Conservation (phyloP, 2,113 vertebrate genomes). For the Sminthopsis crassicaudata region DNA sequence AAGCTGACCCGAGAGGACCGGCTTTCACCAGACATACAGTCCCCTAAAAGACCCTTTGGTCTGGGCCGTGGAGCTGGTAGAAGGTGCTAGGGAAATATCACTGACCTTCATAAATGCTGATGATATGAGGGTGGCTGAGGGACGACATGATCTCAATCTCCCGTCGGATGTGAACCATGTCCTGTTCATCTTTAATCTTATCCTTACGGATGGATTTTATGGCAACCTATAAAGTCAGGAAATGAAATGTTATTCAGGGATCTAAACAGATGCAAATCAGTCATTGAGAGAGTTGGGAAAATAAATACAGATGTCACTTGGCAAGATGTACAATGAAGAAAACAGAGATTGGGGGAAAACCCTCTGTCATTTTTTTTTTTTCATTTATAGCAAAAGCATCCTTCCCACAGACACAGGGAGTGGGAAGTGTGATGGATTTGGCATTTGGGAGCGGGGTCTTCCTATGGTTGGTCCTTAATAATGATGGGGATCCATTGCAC, state of each 20-base stretch:
- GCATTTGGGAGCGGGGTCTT: not conserved
- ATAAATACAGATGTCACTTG: conserved; percentile 88
- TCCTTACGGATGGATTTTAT: conserved; percentile 99
- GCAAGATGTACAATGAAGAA: conserved; percentile 79
- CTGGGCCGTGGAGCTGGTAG: conserved; percentile 71
- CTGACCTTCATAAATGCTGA: conserved; percentile 99
- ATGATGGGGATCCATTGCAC: conserved; percentile 58
- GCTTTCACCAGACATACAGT: conserved; percentile 63
- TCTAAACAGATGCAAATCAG: conserved; percentile 84
- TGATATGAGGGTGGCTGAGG: conserved; percentile 98
- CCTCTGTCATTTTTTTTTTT: conserved; percentile 62
- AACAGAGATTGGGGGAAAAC: conserved; percentile 66
- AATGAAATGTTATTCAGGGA: conserved; percentile 86
- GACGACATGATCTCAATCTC: conserved; percentile 99
- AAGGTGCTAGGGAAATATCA: conserved; percentile 69
- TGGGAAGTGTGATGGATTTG: conserved; percentile 54
- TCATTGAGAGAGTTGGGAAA: conserved; percentile 81
- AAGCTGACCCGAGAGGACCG: conserved; percentile 66
- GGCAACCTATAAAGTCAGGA: conserved; percentile 94
- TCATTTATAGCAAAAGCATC: conserved; percentile 70
- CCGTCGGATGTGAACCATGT: conserved; percentile 99
- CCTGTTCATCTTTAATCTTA: conserved; percentile 99
- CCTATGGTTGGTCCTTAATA: conserved; percentile 2
- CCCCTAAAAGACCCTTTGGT: conserved; percentile 70
- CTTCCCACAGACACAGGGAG: conserved; percentile 57